Evolutionary conservation across 2,113 vertebrate species (phyloP).

Genomic region (Rana temporaria): DNA sequence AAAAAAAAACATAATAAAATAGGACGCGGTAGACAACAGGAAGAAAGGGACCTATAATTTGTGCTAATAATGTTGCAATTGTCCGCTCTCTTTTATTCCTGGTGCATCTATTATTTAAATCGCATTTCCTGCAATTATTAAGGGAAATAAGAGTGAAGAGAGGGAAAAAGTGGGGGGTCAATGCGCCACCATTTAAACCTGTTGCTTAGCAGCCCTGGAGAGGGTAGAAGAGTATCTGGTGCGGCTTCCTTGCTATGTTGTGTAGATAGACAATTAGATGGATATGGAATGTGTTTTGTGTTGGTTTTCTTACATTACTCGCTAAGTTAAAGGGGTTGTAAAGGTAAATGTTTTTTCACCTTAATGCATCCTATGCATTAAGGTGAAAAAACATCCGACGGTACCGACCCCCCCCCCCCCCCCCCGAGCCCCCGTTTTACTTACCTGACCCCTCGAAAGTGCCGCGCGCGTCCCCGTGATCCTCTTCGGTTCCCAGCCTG

Average conservation of each 20-base stretch:
- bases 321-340: neutral
- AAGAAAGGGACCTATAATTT: neutral
- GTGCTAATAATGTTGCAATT: conserved; percentile 4
- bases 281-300: neutral
- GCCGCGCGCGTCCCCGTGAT: too few species aligned
- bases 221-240: neutral
- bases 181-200: conserved; percentile 4
- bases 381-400: too few species aligned
- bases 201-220: conserved; percentile 43
- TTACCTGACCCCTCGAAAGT: too few species aligned
- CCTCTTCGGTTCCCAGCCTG: too few species aligned
- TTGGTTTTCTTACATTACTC: neutral
- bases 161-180: conserved; percentile 16
- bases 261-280: neutral
- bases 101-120: conserved; percentile 8
- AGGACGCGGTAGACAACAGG: neutral
- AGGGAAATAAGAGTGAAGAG: conserved; percentile 20
- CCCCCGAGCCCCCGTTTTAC: too few species aligned
- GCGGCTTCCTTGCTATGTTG: neutral
- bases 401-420: too few species aligned
- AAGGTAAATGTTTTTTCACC: too few species aligned
- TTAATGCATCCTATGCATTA: too few species aligned
- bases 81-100: neutral
- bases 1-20: neutral
- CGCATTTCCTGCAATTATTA: conserved; percentile 25